These are phyloP conservation scores for Limnothrissa miodon DNA, from an alignment of 2,113 vertebrate species.

Conservation along the genomic window DNA sequence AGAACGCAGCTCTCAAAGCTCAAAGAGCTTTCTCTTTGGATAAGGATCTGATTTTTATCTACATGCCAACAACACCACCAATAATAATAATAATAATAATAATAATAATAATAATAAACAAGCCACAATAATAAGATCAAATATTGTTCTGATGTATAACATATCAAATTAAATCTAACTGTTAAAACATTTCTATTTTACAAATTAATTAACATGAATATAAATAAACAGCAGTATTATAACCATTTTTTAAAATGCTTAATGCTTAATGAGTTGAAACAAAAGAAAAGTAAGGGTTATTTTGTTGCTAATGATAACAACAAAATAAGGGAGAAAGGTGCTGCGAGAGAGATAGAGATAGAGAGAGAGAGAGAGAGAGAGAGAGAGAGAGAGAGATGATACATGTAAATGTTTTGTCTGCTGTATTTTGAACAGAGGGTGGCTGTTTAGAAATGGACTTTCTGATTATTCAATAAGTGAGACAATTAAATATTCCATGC, in stretches of 20 bases:
- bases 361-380: slow-evolving; percentile 18
- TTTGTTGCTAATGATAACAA: not conserved
- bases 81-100: not conserved
- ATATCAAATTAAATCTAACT: not conserved
- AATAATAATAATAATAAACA: not conserved
- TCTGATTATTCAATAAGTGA: slow-evolving; percentile 76
- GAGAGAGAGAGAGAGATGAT: slow-evolving; percentile 52
- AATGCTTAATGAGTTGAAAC: not conserved
- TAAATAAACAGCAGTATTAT: not conserved
- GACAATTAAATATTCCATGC: slow-evolving; percentile 79
- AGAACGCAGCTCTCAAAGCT: not conserved
- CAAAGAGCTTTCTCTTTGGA: not conserved
- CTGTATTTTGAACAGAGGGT: slow-evolving; percentile 69
- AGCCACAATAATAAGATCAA: not conserved
- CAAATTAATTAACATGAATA: not conserved
- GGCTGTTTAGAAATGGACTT: slow-evolving; percentile 73
- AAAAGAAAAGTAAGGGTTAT: not conserved
- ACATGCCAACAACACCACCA: too few species aligned
- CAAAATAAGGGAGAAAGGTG: not conserved
- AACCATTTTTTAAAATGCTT: not conserved
- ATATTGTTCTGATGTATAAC: slow-evolving; percentile 9
- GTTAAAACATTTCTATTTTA: not conserved
- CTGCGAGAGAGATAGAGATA: not conserved
- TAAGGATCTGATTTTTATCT: not conserved
- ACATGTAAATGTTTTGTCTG: slow-evolving; percentile 73